Base-by-base conservation (phyloP, 2,113 vertebrate genomes). In the Cepphus grylle region DNA sequence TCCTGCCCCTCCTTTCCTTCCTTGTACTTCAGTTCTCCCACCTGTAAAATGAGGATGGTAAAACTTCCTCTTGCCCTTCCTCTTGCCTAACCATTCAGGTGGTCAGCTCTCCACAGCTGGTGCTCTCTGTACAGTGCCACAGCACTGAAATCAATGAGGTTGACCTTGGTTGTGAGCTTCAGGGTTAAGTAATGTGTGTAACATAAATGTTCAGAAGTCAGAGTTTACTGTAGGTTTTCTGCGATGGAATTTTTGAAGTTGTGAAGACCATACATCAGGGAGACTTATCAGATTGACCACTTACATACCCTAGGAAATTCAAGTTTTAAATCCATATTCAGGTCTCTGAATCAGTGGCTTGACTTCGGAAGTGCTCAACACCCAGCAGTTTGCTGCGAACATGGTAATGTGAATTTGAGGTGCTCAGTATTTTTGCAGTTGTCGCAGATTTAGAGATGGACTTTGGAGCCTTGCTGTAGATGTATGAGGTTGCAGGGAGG, bases 401-500 rank as follows among this genome's bases (percentile, higher is more conserved):
- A 8, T 6, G 4, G 14, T 17, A 27, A 43, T 11, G 5, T 32
- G n/a, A 59, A 25, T 58, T 65, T 29, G 22, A 3, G 9, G 10
- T 29, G 21, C 11, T 76, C 8, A 15, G 5, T 27, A 36, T 47
- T 63, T 86, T 45, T 7, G 6, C 42, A 63, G 34, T 26, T 40
- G 8, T 55, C 25, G 8, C 27, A 18, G 52, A n/a, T 49, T n/a
- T 29, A 19, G 49, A 61, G 34, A 4, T 12, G n/a, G n/a, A 22
- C 1, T 43, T 38, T 4, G 80, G 55, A 88, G 25, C 23, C 30
- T 69, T 32, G 34, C 47, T 87, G 22, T 47, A 55, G 30, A 9
- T 40, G n/a, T 1, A 0, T 0, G 7, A 65, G 18, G 4, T 11
- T 81, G 59, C 0, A 1, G 72, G 5, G 21, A 2, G 12, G 22